Evolutionary conservation across 2,797 vertebrate genomes (phyloP).

Genomic region (Taenioides sp.): DNA sequence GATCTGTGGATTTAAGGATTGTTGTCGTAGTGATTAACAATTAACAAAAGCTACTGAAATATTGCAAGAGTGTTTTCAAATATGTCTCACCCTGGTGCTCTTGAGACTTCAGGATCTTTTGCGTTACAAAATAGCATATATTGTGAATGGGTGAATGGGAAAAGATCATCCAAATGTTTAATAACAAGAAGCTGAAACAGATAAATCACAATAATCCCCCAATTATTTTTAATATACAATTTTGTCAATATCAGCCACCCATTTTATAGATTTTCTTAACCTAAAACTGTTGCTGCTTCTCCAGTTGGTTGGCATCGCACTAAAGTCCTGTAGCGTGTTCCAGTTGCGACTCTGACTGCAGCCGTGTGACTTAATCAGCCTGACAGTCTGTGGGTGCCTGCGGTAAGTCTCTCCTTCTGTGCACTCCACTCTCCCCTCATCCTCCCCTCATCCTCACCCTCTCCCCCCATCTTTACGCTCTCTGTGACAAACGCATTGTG

Average conservation of each 20-base stretch:
- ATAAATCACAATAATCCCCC: not conserved
- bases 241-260: not conserved
- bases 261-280: constrained; percentile 18
- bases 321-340: constrained; percentile 61
- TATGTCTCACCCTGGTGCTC: too few species aligned
- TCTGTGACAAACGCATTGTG: constrained; percentile 88
- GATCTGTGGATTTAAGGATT: too few species aligned
- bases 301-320: constrained; percentile 61
- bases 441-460: constrained; percentile 24
- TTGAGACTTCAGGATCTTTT: too few species aligned
- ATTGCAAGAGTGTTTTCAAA: too few species aligned
- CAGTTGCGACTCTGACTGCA: constrained; percentile 76
- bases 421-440: constrained; percentile 47
- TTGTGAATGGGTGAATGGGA: too few species aligned
- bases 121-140: too few species aligned
- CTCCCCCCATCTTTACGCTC: constrained; percentile 82
- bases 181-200: too few species aligned
- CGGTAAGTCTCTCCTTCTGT: constrained; percentile 79
- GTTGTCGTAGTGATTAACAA: too few species aligned
- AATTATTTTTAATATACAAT: too few species aligned
- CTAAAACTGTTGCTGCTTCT: constrained; percentile 58
- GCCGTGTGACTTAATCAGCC: constrained; percentile 85
- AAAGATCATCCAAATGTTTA: too few species aligned
- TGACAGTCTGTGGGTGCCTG: constrained; percentile 89
- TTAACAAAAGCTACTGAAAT: too few species aligned